phyloP scores from a whole-genome alignment of 1,140 invertebrate genomes.

The Phocides pigmalion region DNA sequence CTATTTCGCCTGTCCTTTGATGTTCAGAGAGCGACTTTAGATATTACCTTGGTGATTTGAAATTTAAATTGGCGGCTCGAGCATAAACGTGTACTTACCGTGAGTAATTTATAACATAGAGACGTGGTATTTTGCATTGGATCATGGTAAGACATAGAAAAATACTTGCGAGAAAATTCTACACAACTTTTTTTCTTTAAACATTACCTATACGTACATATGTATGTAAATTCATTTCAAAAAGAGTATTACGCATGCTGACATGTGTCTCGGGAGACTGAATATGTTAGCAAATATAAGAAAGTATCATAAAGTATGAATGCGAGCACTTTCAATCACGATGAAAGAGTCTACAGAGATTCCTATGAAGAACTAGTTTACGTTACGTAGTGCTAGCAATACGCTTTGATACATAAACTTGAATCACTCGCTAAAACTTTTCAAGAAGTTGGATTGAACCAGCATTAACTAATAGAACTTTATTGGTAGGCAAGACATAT shows the following conservation, averaged over 20 bases:
- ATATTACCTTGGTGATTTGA: constrained; percentile 3
- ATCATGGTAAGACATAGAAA: not conserved
- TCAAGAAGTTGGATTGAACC: not conserved
- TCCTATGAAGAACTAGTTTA: not conserved
- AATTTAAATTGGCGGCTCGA: constrained; percentile 7
- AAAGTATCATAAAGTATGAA: constrained; percentile 7
- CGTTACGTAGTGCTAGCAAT: not conserved
- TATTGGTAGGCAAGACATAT: not conserved
- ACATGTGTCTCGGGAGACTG: constrained; percentile 7
- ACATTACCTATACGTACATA: not conserved
- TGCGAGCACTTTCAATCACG: constrained; percentile 4
- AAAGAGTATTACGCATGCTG: not conserved
- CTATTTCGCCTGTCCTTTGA: constrained; percentile 14
- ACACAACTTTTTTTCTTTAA: not conserved
- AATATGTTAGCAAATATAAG: not conserved
- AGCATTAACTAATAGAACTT: not conserved
- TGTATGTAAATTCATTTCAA: constrained; percentile 13
- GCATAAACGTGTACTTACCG: not conserved
- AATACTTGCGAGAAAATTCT: not conserved
- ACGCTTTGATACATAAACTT: not conserved
- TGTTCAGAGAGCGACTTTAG: constrained; percentile 4
- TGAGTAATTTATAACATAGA: not conserved
- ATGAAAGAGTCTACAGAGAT: not conserved
- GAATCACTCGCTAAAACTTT: not conserved
- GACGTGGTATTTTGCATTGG: not conserved